Evolutionary conservation across 1,140 invertebrate genomes (phyloP), one percentile per base, ranked within the genome.

Genomic region (Trichogramma pretiosum): DNA sequence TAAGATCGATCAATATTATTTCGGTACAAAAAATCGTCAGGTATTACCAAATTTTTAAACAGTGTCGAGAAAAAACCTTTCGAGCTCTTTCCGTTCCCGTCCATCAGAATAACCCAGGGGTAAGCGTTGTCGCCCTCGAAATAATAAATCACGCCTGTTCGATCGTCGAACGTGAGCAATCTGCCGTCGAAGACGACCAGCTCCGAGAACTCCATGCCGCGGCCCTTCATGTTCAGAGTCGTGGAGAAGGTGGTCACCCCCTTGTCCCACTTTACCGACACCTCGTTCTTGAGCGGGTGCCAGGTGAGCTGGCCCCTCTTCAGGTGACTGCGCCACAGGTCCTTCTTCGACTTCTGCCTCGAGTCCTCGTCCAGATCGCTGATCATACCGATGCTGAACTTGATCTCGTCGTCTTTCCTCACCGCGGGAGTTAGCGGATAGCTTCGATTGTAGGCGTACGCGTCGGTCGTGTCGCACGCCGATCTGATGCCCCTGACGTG

Each of bases 171-270:
- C n/a, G 85, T 85, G 14, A 92, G 77, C 3, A 99, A 64, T 68
- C 81, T 83, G 5, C 94, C 94, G 75, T 99, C 85, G 67, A 93
- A 99, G 0, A 90, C 84, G 40, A 95, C 81, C 35, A 99, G 71
- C 62, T 99, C 96, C 0, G 95, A 98, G 0, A 99, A 72, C 69
- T 99, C 96, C 93, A 99, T 98, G 3, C 93, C 93, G 60, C 96
- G 74, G 28, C 90, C 90, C 60, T 89, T 92, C 40, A 87, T 75
- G 1, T 81, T 79, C 68, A 80, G 89, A 45, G 67, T 80, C 1
- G 87, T 89, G 30, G 79, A 80, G 1, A 95, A 60, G 30, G 71
- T 59, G 1, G 69, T 64, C 2, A 78, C 71, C 21, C 79, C 74
- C 1, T 69, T 67, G 38, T 90, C 84, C 85, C 86, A 91, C 19